phyloP scores from a whole-genome alignment of 2,797 vertebrate genomes.

The Manis javanica region DNA sequence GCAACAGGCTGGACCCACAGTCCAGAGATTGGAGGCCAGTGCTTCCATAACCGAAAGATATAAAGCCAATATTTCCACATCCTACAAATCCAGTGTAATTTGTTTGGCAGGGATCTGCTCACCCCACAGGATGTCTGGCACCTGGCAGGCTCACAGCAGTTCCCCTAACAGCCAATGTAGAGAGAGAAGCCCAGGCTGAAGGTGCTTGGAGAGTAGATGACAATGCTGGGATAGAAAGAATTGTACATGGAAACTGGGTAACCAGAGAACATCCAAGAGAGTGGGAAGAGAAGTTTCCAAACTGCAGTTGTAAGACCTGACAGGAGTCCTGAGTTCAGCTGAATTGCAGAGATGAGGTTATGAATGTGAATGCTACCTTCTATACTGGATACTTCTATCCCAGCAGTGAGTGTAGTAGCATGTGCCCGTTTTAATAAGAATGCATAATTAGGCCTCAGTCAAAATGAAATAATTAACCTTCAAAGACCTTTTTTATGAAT shows the following conservation, averaged over 20 bases:
- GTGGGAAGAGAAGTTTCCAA: conserved; percentile 1
- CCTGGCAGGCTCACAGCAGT: not conserved
- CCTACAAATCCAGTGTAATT: not conserved
- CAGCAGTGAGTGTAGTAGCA: not conserved
- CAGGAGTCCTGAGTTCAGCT: not conserved
- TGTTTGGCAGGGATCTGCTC: not conserved
- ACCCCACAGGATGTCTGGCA: not conserved
- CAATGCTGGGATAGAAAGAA: not conserved
- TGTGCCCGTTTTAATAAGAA: conserved; percentile 9
- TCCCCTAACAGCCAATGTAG: not conserved
- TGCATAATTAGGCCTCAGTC: conserved; percentile 34
- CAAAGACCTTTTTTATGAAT: conserved; percentile 53
- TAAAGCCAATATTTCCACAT: not conserved
- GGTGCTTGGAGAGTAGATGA: not conserved
- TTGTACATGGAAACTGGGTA: not conserved
- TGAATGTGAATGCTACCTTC: not conserved
- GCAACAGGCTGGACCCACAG: not conserved
- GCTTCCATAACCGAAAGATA: not conserved
- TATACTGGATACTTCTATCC: not conserved
- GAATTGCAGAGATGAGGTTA: not conserved
- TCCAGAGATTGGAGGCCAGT: not conserved
- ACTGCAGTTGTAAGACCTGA: conserved; percentile 34
- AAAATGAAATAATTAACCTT: conserved; percentile 37
- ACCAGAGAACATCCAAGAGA: not conserved
- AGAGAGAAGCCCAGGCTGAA: not conserved